Evolutionary conservation across 2,888 invertebrate genomes (phyloP).

Genomic region (Papilio protenor): DNA sequence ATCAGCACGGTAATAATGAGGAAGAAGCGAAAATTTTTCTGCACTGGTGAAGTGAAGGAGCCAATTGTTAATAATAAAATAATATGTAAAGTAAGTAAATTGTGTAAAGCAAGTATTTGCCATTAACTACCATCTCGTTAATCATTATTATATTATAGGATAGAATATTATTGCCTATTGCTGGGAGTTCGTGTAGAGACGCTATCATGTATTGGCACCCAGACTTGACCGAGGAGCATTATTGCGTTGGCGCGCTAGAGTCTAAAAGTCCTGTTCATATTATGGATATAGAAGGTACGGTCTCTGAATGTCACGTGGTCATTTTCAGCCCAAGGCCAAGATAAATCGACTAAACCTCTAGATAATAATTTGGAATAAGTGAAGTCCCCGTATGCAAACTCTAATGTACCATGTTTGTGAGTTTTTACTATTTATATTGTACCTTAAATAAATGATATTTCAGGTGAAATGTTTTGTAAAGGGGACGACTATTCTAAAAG

Average conservation of each 20-base stretch:
- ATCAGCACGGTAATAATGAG: conserved; percentile 78
- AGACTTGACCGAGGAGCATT: conserved; percentile 77
- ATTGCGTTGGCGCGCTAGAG: conserved; percentile 78
- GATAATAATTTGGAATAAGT: background rate
- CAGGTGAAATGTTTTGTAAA: conserved; percentile 80
- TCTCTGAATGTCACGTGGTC: no score
- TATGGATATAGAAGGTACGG: conserved; percentile 75
- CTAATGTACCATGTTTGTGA: background rate
- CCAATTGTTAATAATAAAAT: conserved; percentile 81
- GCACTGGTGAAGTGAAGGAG: conserved; percentile 79
- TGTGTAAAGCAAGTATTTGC: background rate
- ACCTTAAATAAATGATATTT: conserved; percentile 39
- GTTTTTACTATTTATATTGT: background rate
- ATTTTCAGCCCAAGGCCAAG: background rate
- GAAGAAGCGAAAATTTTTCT: conserved; percentile 79
- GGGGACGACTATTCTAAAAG: conserved; percentile 80
- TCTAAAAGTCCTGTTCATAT: conserved; percentile 73
- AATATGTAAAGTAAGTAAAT: conserved; percentile 71
- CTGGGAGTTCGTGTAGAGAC: conserved; percentile 76
- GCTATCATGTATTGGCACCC: conserved; percentile 82
- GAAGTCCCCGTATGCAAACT: background rate
- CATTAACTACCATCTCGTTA: background rate
- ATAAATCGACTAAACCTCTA: no score
- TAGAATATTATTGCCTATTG: conserved; percentile 76
- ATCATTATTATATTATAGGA: conserved; percentile 59